Percentiles rank a stretch among this genome's conserved stretches.
Evolutionary conservation across 2,113 vertebrate genomes (phyloP).

Genomic region (Ptilonorhynchus violaceus): DNA sequence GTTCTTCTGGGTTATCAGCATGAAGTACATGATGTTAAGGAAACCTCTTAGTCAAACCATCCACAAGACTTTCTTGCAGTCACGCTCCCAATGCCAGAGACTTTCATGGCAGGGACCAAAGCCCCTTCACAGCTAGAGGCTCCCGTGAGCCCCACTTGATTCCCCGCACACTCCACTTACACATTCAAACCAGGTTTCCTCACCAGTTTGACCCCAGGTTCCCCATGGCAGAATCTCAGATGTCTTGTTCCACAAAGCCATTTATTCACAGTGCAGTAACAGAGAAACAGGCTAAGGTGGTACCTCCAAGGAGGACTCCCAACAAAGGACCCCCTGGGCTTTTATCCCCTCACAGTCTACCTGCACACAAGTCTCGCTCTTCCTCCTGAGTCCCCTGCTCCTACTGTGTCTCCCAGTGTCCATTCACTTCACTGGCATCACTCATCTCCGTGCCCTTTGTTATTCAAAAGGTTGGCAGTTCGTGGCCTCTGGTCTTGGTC

Average conservation of each 20-base stretch:
- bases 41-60: neutral
- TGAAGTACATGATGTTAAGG: neutral
- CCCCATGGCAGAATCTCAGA: neutral
- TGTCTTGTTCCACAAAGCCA: neutral
- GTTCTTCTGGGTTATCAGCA: neutral
- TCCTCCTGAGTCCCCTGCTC: neutral
- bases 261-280: neutral
- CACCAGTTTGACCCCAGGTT: neutral
- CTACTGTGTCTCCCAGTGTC: neutral
- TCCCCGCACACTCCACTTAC: neutral
- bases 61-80: neutral
- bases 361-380: neutral
- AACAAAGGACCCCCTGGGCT: neutral
- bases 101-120: neutral
- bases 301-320: neutral
- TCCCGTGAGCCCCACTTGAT: neutral
- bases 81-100: neutral
- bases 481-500: rapidly evolving
- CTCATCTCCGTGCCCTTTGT: neutral
- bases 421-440: neutral
- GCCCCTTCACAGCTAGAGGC: rapidly evolving
- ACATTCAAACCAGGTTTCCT: neutral
- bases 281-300: neutral
- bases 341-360: neutral
- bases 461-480: neutral